These are phyloP conservation scores for Sesia apiformis DNA, from an alignment of 2,888 invertebrate genomes.

Conservation along the genomic window DNA sequence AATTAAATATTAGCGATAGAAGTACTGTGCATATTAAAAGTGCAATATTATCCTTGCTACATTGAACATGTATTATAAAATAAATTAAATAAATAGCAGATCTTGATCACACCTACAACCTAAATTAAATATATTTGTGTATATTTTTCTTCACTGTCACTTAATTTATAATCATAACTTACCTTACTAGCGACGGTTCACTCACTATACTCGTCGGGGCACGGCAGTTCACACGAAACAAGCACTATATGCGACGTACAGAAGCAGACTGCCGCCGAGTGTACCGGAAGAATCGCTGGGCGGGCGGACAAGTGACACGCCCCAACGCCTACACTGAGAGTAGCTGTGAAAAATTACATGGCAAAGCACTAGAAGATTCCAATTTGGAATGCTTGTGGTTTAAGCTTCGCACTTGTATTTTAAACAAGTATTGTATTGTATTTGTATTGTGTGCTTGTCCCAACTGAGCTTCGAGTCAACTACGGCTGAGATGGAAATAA, in stretches of 20 bases:
- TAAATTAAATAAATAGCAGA: too few relatives aligned
- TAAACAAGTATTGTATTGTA: too few relatives aligned
- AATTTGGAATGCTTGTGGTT: constrained; percentile 1
- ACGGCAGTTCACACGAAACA: constrained; percentile 3
- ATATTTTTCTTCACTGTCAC: not conserved
- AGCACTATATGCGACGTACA: constrained; percentile 19
- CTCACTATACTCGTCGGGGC: not conserved
- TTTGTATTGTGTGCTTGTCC: too few relatives aligned
- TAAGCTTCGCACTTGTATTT: too few relatives aligned
- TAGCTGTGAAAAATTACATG: not conserved
- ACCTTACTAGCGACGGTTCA: constrained; percentile 1
- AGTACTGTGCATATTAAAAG: too few relatives aligned
- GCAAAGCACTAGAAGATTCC: constrained; percentile 6
- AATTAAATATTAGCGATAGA: too few relatives aligned
- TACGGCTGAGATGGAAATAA: too few relatives aligned
- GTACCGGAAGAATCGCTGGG: constrained; percentile 30
- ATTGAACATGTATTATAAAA: too few relatives aligned
- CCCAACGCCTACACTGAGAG: constrained; percentile 23
- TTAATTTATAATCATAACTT: not conserved
- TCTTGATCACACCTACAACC: too few relatives aligned
- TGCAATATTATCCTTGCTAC: too few relatives aligned
- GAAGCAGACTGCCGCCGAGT: constrained; percentile 24
- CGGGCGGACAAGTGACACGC: constrained; percentile 52
- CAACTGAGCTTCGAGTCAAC: too few relatives aligned
- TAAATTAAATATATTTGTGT: not conserved